Evolutionary conservation across 2,888 invertebrate genomes (phyloP), one percentile per base, ranked within the genome.

Genomic region (Malthinus flaveolus): DNA sequence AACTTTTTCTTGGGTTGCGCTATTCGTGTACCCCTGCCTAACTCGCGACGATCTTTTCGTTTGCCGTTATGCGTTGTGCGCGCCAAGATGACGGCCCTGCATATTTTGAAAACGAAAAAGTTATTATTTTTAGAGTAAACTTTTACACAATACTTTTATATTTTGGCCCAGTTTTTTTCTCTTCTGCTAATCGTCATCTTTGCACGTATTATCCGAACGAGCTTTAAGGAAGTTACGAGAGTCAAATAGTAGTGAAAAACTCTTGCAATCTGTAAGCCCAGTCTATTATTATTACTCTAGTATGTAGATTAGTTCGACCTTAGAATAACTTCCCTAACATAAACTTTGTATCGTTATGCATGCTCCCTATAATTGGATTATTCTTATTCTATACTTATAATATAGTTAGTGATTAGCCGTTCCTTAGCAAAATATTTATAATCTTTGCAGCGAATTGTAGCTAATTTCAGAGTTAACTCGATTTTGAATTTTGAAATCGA

Each of bases 1-100:
- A 75, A 77, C 76, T 74, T 72, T 74, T 75, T 73, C 70, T 78
- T 78, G 76, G 76, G 75, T 77, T 76, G 74, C 74, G 75, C 76
- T 70, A 66, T 68, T 70, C 69, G 68, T 70, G 72, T 73, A 70
- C 74, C 73, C 73, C 69, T 66, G 66, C 68, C 68, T 63, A 53
- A 58, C 66, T 61, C 66, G 63, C 66, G 50, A 64, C 49, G 56
- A 51, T 35, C 49, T 56, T 47, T 61, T 56, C 52, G 50, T 58
- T 55, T 55, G 36, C 49, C 46, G 55, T 58, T 61, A 51, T 50
- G 45, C 37, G 23, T n/a, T 9, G 9, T 49, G 13, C 34, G 33
- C 48, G 11, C 32, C 31, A 49, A 13, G 31, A n/a, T 7, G 7
- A 54, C 1, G 6, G 8, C 7, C 9, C 9, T 42, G 39, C 23